Evolutionary conservation across 2,113 vertebrate species (phyloP), one percentile per base, ranked within the genome.

Genomic region (Isichthys henryi): DNA sequence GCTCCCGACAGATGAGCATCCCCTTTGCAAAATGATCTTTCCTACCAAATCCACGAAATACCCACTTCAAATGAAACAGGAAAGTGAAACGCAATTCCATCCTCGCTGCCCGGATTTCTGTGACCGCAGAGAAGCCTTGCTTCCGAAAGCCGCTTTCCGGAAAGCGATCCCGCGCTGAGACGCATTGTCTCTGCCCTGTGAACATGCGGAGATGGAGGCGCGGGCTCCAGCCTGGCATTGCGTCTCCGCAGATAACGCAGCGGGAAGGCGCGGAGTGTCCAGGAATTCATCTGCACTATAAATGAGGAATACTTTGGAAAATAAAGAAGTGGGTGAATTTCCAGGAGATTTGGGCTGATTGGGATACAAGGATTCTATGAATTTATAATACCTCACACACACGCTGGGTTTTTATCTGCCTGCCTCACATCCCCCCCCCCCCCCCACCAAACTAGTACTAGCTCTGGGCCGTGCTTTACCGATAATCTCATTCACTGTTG

Each of bases 241-340:
- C 66, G 27, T 53, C 87, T 50, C 50, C 56, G 62, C 82, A 74
- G 88, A 87, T 39, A 87, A 89, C 88, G 80, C 15, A 6, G 27
- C 31, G 21, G 84, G 89, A 86, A 52, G 49, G 10, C 0, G 49
- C 13, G 13, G 90, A 89, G 48, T 0, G 46, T 4, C 52, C 86
- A 4, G 53, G 39, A 88, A 88, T 88, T 89, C 90, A 91, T 90
- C 89, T 88, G 88, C 91, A 91, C 90, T 89, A 87, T 90, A 93
- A 92, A 91, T 92, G 91, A 93, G 92, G 89, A 93, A 93, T 93
- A 92, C 90, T 92, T 90, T 88, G 93, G 91, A 90, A 92, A 62
- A 93, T 92, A 93, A 94, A 91, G 93, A 93, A 93, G 92, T 93
- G 91, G 92, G 94, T 92, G 93, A 92, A 94, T 93, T 93, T 93